Evolutionary conservation across 2,888 invertebrate genomes (phyloP).

Genomic region (Lissocephala sabroskyi): DNA sequence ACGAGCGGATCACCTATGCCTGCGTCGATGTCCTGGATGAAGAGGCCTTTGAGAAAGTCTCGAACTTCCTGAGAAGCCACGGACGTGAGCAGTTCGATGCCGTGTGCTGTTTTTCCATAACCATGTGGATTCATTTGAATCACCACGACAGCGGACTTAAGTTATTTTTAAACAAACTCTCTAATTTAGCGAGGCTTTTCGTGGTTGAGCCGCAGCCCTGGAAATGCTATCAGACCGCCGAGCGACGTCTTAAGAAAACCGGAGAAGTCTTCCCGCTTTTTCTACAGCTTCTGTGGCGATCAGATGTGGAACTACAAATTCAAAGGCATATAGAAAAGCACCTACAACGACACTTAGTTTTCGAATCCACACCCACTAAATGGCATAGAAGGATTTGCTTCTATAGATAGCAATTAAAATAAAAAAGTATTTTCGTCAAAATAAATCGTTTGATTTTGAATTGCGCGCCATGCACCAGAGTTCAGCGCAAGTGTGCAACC

Average conservation of each 20-base stretch:
- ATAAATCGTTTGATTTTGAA: background rate
- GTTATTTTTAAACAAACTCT: slow-evolving; percentile 77
- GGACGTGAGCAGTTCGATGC: slow-evolving; percentile 76
- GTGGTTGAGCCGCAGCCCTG: slow-evolving; percentile 89
- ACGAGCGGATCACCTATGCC: slow-evolving; percentile 74
- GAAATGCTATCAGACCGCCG: slow-evolving; percentile 86
- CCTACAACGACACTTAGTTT: slow-evolving; percentile 74
- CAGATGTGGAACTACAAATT: slow-evolving; percentile 77
- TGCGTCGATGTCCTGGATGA: slow-evolving; percentile 77
- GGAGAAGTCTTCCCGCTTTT: slow-evolving; percentile 77
- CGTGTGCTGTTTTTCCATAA: slow-evolving; percentile 86
- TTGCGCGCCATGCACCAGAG: background rate
- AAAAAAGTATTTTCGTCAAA: too few species aligned
- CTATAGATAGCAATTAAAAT: slow-evolving; percentile 65
- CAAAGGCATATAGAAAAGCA: slow-evolving; percentile 74
- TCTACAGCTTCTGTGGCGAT: slow-evolving; percentile 76
- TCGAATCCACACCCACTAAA: slow-evolving; percentile 76
- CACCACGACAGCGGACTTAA: slow-evolving; percentile 82
- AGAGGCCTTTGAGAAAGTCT: slow-evolving; percentile 69
- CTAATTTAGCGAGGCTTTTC: slow-evolving; percentile 74
- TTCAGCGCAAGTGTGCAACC: background rate
- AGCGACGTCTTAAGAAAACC: slow-evolving; percentile 79
- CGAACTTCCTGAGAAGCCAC: slow-evolving; percentile 73
- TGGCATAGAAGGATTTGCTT: slow-evolving; percentile 82
- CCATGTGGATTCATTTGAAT: slow-evolving; percentile 94